These are phyloP conservation scores for Spodoptera litura DNA, from an alignment of 1,140 invertebrate species.

Conservation along the genomic window DNA sequence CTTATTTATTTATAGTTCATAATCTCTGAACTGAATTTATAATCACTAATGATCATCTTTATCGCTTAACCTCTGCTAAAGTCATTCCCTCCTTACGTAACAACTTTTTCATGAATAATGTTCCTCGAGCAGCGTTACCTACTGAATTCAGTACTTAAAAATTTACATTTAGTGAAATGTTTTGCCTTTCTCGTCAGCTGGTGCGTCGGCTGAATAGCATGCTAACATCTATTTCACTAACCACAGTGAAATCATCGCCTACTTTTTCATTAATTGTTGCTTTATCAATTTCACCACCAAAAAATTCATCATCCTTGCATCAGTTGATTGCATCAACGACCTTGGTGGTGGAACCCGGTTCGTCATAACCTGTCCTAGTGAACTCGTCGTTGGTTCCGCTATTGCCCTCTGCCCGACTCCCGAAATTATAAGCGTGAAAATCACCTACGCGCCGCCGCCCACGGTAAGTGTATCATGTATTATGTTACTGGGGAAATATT, in stretches of 20 bases:
- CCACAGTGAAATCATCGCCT: background rate
- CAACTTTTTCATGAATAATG: background rate
- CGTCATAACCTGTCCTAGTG: slow-evolving; percentile 51
- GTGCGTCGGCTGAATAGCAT: background rate
- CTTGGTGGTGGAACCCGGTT: slow-evolving; percentile 41
- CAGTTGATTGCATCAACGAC: slow-evolving; percentile 45
- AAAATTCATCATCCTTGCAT: slow-evolving; percentile 23
- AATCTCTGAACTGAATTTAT: background rate
- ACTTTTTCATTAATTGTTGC: background rate
- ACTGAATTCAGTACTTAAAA: no score
- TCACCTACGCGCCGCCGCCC: slow-evolving; percentile 58
- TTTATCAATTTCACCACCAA: background rate
- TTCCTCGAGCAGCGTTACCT: no score
- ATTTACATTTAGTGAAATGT: no score
- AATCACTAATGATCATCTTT: background rate
- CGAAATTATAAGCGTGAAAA: slow-evolving; percentile 65
- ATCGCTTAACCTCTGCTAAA: slow-evolving; percentile 13
- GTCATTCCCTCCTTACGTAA: slow-evolving; percentile 8
- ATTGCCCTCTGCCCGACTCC: slow-evolving; percentile 48
- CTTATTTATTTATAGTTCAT: slow-evolving; percentile 11
- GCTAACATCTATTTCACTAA: background rate
- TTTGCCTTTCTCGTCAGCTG: no score
- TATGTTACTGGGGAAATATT: slow-evolving; percentile 35
- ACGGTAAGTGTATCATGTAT: slow-evolving; percentile 48
- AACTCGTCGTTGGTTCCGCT: slow-evolving; percentile 48